phyloP scores from a whole-genome alignment of 2,113 vertebrate genomes.

The Ranitomeya variabilis region DNA sequence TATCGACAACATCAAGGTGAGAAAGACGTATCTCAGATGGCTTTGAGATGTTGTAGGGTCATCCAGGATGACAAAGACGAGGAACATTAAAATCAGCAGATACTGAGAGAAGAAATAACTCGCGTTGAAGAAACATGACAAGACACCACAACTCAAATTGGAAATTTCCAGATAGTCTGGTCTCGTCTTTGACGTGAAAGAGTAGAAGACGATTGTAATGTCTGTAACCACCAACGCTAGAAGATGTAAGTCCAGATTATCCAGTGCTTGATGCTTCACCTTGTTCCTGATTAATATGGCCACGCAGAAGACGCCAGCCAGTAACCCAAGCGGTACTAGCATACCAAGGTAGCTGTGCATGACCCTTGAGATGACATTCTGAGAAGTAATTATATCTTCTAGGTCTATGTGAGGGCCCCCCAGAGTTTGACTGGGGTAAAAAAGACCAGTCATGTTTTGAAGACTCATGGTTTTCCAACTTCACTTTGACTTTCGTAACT shows the following conservation, averaged over 20 bases:
- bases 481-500: neutral
- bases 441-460: constrained; percentile 68
- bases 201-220: constrained; percentile 73
- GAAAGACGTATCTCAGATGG: constrained; percentile 50
- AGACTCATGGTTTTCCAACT: constrained; percentile 54
- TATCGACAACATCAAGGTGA: constrained; percentile 62
- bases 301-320: constrained; percentile 69
- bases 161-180: constrained; percentile 70
- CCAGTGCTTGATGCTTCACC: constrained; percentile 54
- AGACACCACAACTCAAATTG: constrained; percentile 65
- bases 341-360: constrained; percentile 71
- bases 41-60: constrained; percentile 54
- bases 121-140: constrained; percentile 77
- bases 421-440: constrained; percentile 65
- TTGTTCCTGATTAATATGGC: constrained; percentile 70
- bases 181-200: constrained; percentile 69
- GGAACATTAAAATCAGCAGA: constrained; percentile 65
- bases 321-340: constrained; percentile 70
- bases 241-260: constrained; percentile 69
- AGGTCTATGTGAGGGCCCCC: constrained; percentile 34
- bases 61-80: constrained; percentile 60
- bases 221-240: constrained; percentile 71
- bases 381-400: constrained; percentile 63
- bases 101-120: constrained; percentile 71
- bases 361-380: constrained; percentile 70